Conservation (phyloP, 2,888 invertebrate species). For the Meloe dianella region DNA sequence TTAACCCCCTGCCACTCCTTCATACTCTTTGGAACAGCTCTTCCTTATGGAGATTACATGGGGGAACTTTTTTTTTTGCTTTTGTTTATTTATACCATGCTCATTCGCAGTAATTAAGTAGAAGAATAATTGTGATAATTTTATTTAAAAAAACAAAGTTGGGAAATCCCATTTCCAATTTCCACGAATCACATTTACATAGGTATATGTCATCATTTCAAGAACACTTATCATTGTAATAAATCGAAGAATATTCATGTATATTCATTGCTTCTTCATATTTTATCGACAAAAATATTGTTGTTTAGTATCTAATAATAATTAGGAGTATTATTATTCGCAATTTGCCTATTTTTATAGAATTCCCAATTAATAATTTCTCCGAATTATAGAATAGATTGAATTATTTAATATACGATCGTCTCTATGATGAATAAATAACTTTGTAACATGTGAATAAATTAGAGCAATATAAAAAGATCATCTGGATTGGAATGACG, state of each 20-base stretch:
- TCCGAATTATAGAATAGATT: neutral
- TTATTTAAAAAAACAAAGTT: neutral
- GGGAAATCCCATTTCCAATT: neutral
- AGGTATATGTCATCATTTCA: neutral
- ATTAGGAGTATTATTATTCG: neutral
- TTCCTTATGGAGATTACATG: no score
- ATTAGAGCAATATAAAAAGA: slow-evolving; percentile 8
- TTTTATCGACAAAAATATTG: neutral
- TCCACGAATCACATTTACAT: neutral
- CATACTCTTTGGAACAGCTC: no score
- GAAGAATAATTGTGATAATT: neutral
- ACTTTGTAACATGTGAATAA: slow-evolving; percentile 27
- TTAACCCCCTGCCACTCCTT: no score
- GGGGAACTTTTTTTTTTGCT: no score
- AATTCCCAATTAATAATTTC: slow-evolving; percentile 7
- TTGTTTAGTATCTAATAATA: neutral
- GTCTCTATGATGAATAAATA: neutral
- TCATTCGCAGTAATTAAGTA: no score
- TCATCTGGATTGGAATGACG: slow-evolving; percentile 16
- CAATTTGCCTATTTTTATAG: neutral
- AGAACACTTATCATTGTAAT: slow-evolving; percentile 6
- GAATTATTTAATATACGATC: neutral
- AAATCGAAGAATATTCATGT: neutral
- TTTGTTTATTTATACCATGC: no score
- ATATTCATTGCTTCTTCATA: neutral